These are phyloP conservation scores for Ochotona princeps DNA, from an alignment of 2,113 vertebrate genomes.

Conservation along the genomic window DNA sequence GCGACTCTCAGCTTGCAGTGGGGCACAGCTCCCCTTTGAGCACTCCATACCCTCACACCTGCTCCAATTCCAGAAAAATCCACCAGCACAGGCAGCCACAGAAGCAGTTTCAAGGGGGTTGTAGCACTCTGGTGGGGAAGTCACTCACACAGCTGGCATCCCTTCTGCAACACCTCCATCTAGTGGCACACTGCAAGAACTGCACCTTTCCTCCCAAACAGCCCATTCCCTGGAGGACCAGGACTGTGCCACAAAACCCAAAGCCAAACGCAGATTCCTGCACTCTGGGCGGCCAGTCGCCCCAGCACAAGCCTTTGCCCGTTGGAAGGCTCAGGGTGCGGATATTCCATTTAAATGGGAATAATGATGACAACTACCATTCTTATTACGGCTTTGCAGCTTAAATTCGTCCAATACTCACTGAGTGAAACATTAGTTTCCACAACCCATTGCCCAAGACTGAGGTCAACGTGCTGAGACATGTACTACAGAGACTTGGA, in stretches of 20 bases:
- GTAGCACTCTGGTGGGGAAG: not conserved
- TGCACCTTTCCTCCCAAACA: not conserved
- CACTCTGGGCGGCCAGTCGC: not conserved
- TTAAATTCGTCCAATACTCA: not conserved
- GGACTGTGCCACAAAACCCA: not conserved
- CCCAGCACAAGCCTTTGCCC: not conserved
- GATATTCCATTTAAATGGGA: not conserved
- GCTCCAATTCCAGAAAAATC: not conserved
- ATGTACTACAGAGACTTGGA: not conserved
- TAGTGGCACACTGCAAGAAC: not conserved
- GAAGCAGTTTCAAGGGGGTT: not conserved
- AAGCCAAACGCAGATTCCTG: not conserved
- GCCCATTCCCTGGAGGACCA: accelerated
- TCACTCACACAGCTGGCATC: not conserved
- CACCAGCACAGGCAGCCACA: not conserved
- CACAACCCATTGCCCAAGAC: not conserved
- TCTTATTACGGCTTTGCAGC: not conserved
- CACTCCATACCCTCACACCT: not conserved
- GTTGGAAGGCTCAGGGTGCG: not conserved
- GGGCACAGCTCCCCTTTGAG: not conserved
- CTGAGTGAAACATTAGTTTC: not conserved
- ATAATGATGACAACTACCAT: not conserved
- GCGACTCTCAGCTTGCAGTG: not conserved
- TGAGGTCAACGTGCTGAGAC: not conserved
- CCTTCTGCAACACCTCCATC: constrained; percentile 69